A percentile compares a stretch with the other conserved stretches of the same genome.
These are phyloP conservation scores for Xestia rhomboidea DNA, from an alignment of 2,888 invertebrate species.

Conservation along the genomic window DNA sequence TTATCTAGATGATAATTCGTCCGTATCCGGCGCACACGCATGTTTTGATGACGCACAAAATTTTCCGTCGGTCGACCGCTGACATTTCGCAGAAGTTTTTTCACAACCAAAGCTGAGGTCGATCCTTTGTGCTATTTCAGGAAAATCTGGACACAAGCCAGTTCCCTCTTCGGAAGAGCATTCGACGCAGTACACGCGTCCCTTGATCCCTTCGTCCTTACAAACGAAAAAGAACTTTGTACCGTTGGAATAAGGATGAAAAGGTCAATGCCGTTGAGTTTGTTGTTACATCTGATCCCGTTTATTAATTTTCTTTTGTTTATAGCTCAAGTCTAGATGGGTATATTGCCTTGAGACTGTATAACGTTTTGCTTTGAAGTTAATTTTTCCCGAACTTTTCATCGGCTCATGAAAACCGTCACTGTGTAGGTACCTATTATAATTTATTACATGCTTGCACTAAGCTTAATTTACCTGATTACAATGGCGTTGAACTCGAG, in stretches of 20 bases:
- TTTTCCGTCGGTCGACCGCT: slow-evolving; percentile 82
- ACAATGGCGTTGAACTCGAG: no score
- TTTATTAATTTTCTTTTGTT: slow-evolving; percentile 78
- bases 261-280: slow-evolving; percentile 36
- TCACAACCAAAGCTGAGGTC: slow-evolving; percentile 82
- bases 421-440: background rate
- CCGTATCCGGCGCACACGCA: slow-evolving; percentile 61
- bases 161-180: slow-evolving; percentile 74
- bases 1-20: slow-evolving; percentile 50
- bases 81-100: slow-evolving; percentile 88
- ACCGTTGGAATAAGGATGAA: slow-evolving; percentile 58
- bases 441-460: background rate
- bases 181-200: slow-evolving; percentile 83
- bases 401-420: background rate
- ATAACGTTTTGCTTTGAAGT: slow-evolving; percentile 55
- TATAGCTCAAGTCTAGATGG: slow-evolving; percentile 71
- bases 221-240: slow-evolving; percentile 67
- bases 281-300: slow-evolving; percentile 67
- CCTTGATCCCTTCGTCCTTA: slow-evolving; percentile 77
- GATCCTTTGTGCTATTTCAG: slow-evolving; percentile 91
- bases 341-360: slow-evolving; percentile 66
- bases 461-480: background rate
- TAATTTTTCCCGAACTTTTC: slow-evolving; percentile 50
- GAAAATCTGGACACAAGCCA: slow-evolving; percentile 87
- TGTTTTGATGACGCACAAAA: slow-evolving; percentile 83